phyloP scores from a whole-genome alignment of 2,797 vertebrate genomes.

The Otolemur crassicaudatus region DNA sequence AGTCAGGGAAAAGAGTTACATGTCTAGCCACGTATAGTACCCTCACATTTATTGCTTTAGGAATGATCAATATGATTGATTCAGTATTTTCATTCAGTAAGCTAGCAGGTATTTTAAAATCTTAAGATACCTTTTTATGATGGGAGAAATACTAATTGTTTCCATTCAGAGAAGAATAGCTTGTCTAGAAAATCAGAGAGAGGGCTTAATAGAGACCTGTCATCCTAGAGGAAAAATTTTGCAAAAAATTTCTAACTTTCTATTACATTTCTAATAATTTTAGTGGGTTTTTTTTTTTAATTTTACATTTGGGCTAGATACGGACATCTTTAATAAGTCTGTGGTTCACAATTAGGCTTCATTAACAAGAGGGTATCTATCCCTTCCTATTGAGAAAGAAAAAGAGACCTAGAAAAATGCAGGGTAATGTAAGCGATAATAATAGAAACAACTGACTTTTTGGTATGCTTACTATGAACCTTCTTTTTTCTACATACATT shows the following conservation, averaged over 20 bases:
- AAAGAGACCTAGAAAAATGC: neutral
- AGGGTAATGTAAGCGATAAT: neutral
- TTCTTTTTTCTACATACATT: neutral
- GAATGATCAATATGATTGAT: neutral
- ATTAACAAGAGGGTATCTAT: neutral
- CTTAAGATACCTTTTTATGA: conserved; percentile 7
- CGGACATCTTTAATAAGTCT: neutral
- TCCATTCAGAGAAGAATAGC: neutral
- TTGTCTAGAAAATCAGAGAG: conserved; percentile 32
- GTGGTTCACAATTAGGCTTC: neutral
- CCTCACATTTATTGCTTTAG: neutral
- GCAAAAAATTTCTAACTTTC: neutral
- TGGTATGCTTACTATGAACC: neutral
- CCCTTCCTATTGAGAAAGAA: neutral
- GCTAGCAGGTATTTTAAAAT: neutral
- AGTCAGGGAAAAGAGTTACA: neutral
- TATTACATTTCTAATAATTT: conserved; percentile 11
- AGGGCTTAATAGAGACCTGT: neutral
- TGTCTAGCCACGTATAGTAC: neutral
- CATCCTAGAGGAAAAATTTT: neutral
- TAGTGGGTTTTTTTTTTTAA: neutral
- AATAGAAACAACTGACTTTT: neutral
- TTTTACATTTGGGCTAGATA: neutral
- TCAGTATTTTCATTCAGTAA: conserved; percentile 16
- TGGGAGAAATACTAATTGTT: conserved; percentile 1